Evolutionary conservation across 2,888 invertebrate species (phyloP).

Genomic region (Metacarcinus magister): DNA sequence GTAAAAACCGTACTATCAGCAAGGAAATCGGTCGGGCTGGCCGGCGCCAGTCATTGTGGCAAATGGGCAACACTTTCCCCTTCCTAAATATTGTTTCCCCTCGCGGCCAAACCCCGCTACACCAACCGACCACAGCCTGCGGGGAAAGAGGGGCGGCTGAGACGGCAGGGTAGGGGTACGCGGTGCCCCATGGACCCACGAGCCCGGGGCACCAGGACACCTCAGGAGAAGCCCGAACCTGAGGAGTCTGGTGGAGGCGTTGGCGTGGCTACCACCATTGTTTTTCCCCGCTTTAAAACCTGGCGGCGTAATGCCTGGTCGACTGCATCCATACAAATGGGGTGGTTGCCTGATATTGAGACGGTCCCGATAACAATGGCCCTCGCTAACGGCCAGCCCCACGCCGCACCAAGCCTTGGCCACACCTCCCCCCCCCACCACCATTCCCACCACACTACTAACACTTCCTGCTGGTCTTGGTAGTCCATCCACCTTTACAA

Average conservation of each 20-base stretch:
- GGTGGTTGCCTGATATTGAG: constrained; percentile 80
- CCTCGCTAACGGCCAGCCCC: constrained; percentile 73
- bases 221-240: not conserved
- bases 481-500: not conserved
- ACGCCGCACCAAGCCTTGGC: constrained; percentile 9
- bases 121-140: not conserved
- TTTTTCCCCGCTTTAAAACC: constrained; percentile 79
- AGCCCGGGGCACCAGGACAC: not conserved
- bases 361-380: constrained; percentile 79
- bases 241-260: not conserved
- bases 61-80: constrained; percentile 75
- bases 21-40: constrained; percentile 75
- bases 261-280: constrained; percentile 63
- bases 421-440: not conserved
- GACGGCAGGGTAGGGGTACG: not conserved
- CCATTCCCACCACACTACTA: not conserved
- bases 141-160: not conserved
- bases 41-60: constrained; percentile 79
- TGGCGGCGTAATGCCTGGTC: constrained; percentile 77
- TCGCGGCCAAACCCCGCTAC: constrained; percentile 64
- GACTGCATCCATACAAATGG: constrained; percentile 80
- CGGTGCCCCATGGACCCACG: not conserved
- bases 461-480: not conserved
- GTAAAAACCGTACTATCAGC: constrained; percentile 73
- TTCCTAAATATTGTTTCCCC: constrained; percentile 78